Evolutionary conservation across 23 tunicate species (phyloP).

Genomic region (Trididemnum clinides): DNA sequence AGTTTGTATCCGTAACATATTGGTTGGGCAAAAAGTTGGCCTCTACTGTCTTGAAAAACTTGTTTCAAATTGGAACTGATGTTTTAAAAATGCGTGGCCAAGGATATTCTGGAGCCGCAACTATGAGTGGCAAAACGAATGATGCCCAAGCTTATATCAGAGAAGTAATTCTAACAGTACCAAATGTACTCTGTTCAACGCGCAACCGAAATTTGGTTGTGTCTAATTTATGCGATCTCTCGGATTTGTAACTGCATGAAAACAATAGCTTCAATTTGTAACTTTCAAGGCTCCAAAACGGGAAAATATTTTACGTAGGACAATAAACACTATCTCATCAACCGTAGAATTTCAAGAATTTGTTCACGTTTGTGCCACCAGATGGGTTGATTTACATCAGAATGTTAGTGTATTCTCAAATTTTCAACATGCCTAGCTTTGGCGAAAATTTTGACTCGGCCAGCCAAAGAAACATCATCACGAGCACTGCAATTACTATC

Average conservation of each 20-base stretch:
- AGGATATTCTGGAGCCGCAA: neutral
- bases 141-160: neutral
- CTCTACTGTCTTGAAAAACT: neutral
- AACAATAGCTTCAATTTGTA: neutral
- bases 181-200: neutral
- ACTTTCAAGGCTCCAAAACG: neutral
- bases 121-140: conserved; percentile 4
- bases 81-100: conserved; percentile 12
- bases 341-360: neutral
- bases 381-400: too few relatives aligned
- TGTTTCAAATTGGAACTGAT: neutral
- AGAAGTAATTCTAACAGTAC: neutral
- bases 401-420: too few relatives aligned
- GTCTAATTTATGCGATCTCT: neutral
- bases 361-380: too few relatives aligned
- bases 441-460: too few relatives aligned
- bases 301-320: neutral
- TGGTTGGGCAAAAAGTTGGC: neutral
- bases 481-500: too few relatives aligned
- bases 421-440: too few relatives aligned
- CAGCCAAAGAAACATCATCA: too few relatives aligned
- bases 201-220: neutral
- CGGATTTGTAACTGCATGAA: neutral
- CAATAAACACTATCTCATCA: neutral
- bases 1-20: neutral